A percentile compares a stretch with the other conserved stretches of the same genome.
Conservation (phyloP, 1,140 invertebrate species). For the Macrocentrus cingulum region DNA sequence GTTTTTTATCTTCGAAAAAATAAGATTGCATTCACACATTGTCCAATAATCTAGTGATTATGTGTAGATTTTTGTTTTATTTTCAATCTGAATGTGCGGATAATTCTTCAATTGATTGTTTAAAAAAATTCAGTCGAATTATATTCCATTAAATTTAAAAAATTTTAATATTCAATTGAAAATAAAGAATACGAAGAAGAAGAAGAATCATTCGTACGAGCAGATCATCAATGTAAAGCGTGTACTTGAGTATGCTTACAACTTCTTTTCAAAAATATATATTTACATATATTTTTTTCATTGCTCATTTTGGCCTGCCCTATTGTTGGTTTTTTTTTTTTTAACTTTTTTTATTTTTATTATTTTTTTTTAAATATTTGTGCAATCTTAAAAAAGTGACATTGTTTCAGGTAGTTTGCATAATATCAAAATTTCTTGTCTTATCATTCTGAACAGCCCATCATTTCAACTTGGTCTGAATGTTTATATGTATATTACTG, state of each 20-base stretch:
- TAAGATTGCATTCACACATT: conserved; percentile 37
- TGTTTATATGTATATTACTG: no score
- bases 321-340: conserved; percentile 44
- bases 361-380: no score
- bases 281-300: conserved; percentile 34
- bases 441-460: background rate
- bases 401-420: conserved; percentile 24
- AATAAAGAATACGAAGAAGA: background rate
- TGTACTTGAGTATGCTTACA: conserved; percentile 41
- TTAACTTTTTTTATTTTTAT: background rate
- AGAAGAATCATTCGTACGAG: conserved; percentile 42
- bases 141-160: no score
- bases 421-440: conserved; percentile 21
- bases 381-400: conserved; percentile 27
- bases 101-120: no score
- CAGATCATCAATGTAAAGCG: conserved; percentile 42
- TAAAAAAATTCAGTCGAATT: no score
- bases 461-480: no score
- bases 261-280: conserved; percentile 59
- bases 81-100: conserved; percentile 33
- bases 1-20: background rate
- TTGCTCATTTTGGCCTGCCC: conserved; percentile 49
- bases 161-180: background rate
- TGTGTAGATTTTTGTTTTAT: conserved; percentile 43
- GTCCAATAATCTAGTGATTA: conserved; percentile 57